A percentile compares a stretch with the other conserved stretches of the same genome.
phyloP scores from a whole-genome alignment of 2,888 invertebrate species.

The Lasiommata megera region DNA sequence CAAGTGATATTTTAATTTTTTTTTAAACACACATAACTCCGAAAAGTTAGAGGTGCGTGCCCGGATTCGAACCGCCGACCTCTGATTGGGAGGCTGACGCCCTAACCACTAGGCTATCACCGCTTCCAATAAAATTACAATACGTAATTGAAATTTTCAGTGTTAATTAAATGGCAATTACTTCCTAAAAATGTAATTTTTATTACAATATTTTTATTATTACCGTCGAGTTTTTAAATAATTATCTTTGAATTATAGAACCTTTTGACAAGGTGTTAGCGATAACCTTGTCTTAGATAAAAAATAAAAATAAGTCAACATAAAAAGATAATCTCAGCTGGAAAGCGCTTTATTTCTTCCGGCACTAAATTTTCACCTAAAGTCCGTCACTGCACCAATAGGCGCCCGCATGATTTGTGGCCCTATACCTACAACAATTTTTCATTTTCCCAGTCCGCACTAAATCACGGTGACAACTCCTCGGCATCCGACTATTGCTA shows the following conservation, averaged over 20 bases:
- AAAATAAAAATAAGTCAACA: slow-evolving; percentile 5
- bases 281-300: neutral
- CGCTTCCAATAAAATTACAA: too few species aligned
- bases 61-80: too few species aligned
- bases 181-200: too few species aligned
- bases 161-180: too few species aligned
- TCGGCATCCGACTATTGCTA: slow-evolving; percentile 38
- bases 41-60: too few species aligned
- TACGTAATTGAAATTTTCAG: too few species aligned
- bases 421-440: slow-evolving; percentile 42
- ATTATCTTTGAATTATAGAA: neutral
- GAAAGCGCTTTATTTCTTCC: slow-evolving; percentile 17
- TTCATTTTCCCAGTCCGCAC: slow-evolving; percentile 44
- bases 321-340: slow-evolving; percentile 13
- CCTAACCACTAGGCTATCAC: too few species aligned
- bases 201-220: too few species aligned
- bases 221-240: too few species aligned
- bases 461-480: slow-evolving; percentile 49
- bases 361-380: slow-evolving; percentile 37
- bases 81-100: too few species aligned
- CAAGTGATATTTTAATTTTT: too few species aligned
- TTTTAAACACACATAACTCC: too few species aligned
- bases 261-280: neutral
- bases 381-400: slow-evolving; percentile 42
- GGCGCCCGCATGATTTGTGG: slow-evolving; percentile 50